A percentile compares a stretch with the other conserved stretches of the same genome.
These are phyloP conservation scores for Hiodon alosoides DNA, from an alignment of 2,113 vertebrate genomes.

Conservation along the genomic window DNA sequence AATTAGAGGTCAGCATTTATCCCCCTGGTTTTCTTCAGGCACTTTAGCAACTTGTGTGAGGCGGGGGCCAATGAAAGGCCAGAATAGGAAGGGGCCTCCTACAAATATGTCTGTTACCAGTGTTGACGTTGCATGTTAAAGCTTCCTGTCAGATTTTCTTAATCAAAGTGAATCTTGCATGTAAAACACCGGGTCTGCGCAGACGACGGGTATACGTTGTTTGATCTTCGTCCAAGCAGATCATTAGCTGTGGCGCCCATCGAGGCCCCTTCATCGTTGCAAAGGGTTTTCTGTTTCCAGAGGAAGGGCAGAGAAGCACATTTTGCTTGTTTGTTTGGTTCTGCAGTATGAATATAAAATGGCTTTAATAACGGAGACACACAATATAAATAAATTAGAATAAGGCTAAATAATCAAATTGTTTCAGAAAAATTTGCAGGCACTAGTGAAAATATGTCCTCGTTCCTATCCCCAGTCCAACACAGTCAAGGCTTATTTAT, in stretches of 20 bases:
- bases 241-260: conserved; percentile 9
- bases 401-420: conserved; percentile 3
- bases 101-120: not conserved
- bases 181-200: not conserved
- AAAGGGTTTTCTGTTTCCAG: not conserved
- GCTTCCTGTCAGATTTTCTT: conserved; percentile 9
- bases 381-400: not conserved
- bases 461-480: not conserved
- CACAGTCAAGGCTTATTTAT: conserved; percentile 6
- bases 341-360: not conserved
- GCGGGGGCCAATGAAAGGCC: not conserved
- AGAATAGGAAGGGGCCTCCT: not conserved
- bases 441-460: not conserved
- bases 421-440: not conserved
- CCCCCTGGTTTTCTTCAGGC: too few relatives aligned
- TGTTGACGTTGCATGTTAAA: not conserved
- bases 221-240: conserved; percentile 7
- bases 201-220: conserved; percentile 5
- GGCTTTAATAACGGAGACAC: not conserved
- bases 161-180: conserved; percentile 18
- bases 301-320: not conserved
- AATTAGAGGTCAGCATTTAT: too few relatives aligned
- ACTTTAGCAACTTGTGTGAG: not conserved
- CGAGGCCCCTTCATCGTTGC: conserved; percentile 5
- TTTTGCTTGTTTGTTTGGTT: not conserved